phyloP scores from a whole-genome alignment of 1,140 invertebrate genomes.

The Campodea augens region DNA sequence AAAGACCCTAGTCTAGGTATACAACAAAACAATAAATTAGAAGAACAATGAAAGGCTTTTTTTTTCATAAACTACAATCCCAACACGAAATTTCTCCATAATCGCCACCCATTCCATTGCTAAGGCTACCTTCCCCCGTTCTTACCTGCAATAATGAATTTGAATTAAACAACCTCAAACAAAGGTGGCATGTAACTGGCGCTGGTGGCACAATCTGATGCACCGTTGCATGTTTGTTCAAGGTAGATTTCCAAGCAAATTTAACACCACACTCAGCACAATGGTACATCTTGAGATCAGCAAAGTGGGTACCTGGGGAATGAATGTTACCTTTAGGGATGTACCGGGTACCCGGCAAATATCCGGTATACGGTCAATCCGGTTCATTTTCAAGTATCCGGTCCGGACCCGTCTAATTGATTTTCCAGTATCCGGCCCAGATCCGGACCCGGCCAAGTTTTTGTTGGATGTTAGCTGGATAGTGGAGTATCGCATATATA shows the following conservation, averaged over 20 bases:
- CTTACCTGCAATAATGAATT: constrained; percentile 7
- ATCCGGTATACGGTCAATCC: no score
- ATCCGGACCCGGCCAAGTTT: no score
- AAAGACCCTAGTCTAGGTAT: not conserved
- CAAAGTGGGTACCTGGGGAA: constrained; percentile 14
- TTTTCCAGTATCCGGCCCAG: no score
- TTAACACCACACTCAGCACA: constrained; percentile 14
- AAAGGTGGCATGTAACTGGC: constrained; percentile 5
- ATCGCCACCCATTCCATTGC: not conserved
- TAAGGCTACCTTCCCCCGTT: not conserved
- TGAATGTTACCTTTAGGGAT: no score
- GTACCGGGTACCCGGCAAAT: no score
- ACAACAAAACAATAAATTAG: not conserved
- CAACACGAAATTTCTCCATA: not conserved
- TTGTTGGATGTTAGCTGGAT: no score
- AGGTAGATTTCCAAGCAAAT: constrained; percentile 18
- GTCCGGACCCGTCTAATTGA: no score
- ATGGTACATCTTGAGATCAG: constrained; percentile 13
- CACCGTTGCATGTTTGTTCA: constrained; percentile 13
- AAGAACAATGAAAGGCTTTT: not conserved
- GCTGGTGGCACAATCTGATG: constrained; percentile 6
- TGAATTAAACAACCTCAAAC: constrained; percentile 7
- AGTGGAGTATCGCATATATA: no score
- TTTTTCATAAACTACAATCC: not conserved
- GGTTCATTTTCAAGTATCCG: no score